These are phyloP conservation scores for Tubulanus polymorphus DNA, from an alignment of 2,888 invertebrate species.

Conservation along the genomic window DNA sequence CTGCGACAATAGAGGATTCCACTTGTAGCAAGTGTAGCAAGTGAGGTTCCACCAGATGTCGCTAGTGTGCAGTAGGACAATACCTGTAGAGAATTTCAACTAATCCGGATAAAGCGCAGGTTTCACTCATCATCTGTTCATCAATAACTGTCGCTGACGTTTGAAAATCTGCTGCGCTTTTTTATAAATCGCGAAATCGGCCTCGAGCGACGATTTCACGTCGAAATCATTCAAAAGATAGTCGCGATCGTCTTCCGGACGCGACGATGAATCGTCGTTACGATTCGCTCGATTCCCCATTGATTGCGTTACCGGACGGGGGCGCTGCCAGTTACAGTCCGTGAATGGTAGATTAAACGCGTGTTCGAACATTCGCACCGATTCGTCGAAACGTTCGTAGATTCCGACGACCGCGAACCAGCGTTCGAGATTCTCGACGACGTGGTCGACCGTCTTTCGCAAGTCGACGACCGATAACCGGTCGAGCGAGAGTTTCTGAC, in stretches of 20 bases:
- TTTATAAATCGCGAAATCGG: constrained; percentile 20
- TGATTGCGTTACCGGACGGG: constrained; percentile 2
- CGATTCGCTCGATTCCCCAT: constrained; percentile 9
- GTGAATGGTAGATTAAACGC: constrained; percentile 19
- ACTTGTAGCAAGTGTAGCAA: too few relatives aligned
- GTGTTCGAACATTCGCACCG: constrained; percentile 19
- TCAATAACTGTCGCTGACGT: constrained; percentile 19
- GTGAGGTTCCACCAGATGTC: too few relatives aligned
- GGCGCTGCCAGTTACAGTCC: constrained; percentile 9
- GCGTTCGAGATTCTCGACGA: constrained; percentile 16
- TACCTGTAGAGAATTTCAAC: too few relatives aligned
- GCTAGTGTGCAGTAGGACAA: too few relatives aligned
- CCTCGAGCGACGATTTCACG: constrained; percentile 16
- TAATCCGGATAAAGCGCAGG: too few relatives aligned
- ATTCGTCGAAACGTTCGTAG: constrained; percentile 10
- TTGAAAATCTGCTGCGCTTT: constrained; percentile 18
- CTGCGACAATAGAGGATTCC: too few relatives aligned
- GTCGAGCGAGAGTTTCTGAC: constrained; percentile 15
- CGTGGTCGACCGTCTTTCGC: constrained; percentile 14
- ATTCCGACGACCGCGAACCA: constrained; percentile 21
- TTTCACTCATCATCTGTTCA: too few relatives aligned
- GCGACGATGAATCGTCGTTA: not conserved
- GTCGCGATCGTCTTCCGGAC: constrained; percentile 15
- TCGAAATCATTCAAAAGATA: constrained; percentile 15
- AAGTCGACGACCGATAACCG: not conserved